phyloP scores from a whole-genome alignment of 2,113 vertebrate species.

The Osmerus eperlanus region DNA sequence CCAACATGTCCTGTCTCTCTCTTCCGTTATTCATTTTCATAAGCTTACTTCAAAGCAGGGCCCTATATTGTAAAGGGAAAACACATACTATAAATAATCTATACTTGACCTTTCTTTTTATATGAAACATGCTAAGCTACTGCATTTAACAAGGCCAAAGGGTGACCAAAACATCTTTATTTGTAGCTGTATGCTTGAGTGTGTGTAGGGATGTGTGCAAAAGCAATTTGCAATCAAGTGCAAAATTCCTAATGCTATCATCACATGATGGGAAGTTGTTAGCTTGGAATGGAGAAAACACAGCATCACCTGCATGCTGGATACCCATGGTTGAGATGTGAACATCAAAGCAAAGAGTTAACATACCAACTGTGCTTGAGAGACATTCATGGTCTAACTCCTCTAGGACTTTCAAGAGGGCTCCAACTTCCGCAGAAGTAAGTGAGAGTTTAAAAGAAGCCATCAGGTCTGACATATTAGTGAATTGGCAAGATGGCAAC shows the following conservation, averaged over 20 bases:
- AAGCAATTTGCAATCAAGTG: neutral
- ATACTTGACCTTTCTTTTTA: neutral
- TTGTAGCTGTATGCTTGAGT: neutral
- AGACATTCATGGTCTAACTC: neutral
- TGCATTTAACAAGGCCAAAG: constrained; percentile 32
- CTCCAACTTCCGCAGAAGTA: neutral
- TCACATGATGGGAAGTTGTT: neutral
- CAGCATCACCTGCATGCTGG: neutral
- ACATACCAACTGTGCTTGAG: neutral
- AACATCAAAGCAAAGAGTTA: constrained; percentile 31
- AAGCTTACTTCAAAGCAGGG: constrained; percentile 38
- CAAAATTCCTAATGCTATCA: neutral
- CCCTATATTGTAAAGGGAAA: constrained; percentile 39
- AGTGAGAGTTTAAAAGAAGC: neutral
- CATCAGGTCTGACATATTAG: neutral
- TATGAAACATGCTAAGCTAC: constrained; percentile 23
- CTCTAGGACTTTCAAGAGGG: neutral
- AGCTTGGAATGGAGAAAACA: neutral
- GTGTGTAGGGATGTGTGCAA: constrained; percentile 2
- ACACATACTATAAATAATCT: constrained; percentile 10
- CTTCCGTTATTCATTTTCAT: constrained; percentile 37
- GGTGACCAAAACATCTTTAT: neutral
- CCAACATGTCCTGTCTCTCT: constrained; percentile 25
- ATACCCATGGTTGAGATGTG: constrained; percentile 43
- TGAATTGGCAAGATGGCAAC: neutral